Percentiles rank a stretch among this genome's conserved stretches.
These are phyloP conservation scores for Hydroisotoma schaefferi DNA, from an alignment of 2,888 invertebrate genomes.

Conservation along the genomic window DNA sequence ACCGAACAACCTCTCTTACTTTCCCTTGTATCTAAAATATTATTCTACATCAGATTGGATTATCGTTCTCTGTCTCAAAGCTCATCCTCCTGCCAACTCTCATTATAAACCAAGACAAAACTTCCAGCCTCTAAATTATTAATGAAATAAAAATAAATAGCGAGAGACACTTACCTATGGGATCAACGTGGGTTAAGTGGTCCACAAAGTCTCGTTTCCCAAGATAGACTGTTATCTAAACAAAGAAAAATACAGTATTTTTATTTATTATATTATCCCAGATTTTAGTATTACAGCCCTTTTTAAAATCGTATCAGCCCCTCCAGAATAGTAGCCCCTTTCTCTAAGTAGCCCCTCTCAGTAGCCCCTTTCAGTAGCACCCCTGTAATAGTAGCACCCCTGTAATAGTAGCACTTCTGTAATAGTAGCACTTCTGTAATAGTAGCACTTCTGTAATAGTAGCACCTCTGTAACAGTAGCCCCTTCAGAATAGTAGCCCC, in stretches of 20 bases:
- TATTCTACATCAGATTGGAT: too few relatives aligned
- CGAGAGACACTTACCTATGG: slow-evolving; percentile 79
- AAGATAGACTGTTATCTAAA: slow-evolving; percentile 73
- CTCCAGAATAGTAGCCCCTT: neutral
- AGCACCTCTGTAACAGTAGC: too few relatives aligned
- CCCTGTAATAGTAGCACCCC: neutral
- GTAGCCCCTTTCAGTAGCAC: neutral
- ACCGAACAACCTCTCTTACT: too few relatives aligned
- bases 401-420: neutral
- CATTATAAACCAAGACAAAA: too few relatives aligned
- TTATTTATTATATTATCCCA: neutral
- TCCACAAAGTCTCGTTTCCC: slow-evolving; percentile 85
- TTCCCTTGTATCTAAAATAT: too few relatives aligned
- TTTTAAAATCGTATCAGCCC: neutral
- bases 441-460: too few relatives aligned
- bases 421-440: too few relatives aligned
- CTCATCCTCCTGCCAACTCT: too few relatives aligned
- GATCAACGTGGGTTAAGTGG: slow-evolving; percentile 79
- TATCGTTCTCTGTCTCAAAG: too few relatives aligned
- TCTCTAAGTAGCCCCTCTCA: neutral
- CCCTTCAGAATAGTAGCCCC: too few relatives aligned
- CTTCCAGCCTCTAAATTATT: too few relatives aligned
- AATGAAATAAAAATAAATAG: too few relatives aligned
- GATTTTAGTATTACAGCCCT: neutral
- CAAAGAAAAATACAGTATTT: slow-evolving; percentile 13